These are phyloP conservation scores for Hippocampus barbouri DNA, from an alignment of 2,113 vertebrate genomes.

Conservation along the genomic window DNA sequence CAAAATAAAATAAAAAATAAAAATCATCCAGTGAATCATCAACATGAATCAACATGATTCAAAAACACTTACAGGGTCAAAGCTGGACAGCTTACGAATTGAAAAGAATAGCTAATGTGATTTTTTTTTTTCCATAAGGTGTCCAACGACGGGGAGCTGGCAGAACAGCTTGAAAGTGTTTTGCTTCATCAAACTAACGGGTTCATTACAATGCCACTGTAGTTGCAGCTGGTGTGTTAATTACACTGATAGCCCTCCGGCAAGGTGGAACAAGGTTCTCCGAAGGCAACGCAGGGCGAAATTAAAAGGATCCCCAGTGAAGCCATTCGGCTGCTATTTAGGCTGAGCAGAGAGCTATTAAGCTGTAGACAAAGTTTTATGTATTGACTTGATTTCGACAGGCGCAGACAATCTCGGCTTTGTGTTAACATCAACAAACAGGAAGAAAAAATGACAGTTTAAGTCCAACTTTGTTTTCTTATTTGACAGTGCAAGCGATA, in stretches of 20 bases:
- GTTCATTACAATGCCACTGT: conserved; percentile 19
- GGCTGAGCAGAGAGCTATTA: conserved; percentile 7
- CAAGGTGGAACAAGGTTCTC: conserved; percentile 27
- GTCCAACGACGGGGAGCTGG: background rate
- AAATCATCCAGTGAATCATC: background rate
- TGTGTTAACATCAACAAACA: background rate
- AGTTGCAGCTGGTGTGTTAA: conserved; percentile 43
- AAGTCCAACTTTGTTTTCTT: background rate
- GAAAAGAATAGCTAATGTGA: background rate
- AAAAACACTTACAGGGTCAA: background rate
- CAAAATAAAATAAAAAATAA: background rate
- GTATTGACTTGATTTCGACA: background rate
- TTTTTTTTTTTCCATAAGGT: background rate
- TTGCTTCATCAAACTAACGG: conserved; percentile 20
- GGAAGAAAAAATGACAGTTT: background rate
- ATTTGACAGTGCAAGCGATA: background rate
- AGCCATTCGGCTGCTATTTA: conserved; percentile 21
- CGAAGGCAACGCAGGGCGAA: conserved; percentile 16
- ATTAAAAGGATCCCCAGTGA: conserved; percentile 22
- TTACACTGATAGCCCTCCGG: conserved; percentile 35
- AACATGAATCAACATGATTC: background rate
- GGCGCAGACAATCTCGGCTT: background rate
- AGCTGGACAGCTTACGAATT: background rate
- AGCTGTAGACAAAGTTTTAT: conserved; percentile 5
- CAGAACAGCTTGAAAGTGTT: conserved; percentile 8